These are phyloP conservation scores for Corythoichthys intestinalis DNA, from an alignment of 2,113 vertebrate species.

Conservation along the genomic window DNA sequence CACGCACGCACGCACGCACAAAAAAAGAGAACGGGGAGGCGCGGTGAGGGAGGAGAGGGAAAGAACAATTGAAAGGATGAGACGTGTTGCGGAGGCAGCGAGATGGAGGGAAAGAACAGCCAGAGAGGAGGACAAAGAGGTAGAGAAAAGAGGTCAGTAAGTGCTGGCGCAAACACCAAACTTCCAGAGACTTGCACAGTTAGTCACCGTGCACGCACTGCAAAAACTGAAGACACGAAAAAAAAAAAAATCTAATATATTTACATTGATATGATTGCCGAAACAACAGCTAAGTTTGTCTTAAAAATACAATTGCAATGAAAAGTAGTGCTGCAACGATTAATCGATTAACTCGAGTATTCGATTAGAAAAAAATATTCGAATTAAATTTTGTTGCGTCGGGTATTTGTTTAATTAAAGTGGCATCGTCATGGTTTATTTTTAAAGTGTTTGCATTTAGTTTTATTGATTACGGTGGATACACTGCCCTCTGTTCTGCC, in stretches of 20 bases:
- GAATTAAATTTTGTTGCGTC: too few relatives aligned
- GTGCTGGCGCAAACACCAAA: slow-evolving; percentile 42
- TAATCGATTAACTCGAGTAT: too few relatives aligned
- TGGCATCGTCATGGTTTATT: too few relatives aligned
- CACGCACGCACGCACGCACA: slow-evolving; percentile 33
- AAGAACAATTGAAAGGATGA: neutral
- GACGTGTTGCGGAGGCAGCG: too few relatives aligned
- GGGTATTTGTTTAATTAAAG: too few relatives aligned
- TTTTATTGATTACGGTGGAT: too few relatives aligned
- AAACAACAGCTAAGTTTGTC: too few relatives aligned
- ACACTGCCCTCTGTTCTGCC: too few relatives aligned
- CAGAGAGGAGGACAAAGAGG: slow-evolving; percentile 5
- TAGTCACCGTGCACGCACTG: slow-evolving; percentile 12
- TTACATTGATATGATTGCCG: neutral
- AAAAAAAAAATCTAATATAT: neutral
- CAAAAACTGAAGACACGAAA: neutral
- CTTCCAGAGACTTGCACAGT: neutral
- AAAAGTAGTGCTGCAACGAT: too few relatives aligned
- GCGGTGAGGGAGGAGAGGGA: slow-evolving; percentile 28
- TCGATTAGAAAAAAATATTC: too few relatives aligned
- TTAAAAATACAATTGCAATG: too few relatives aligned
- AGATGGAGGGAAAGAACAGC: neutral
- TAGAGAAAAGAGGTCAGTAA: slow-evolving; percentile 58
- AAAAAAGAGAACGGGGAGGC: slow-evolving; percentile 56
- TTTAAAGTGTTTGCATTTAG: too few relatives aligned